Evolutionary conservation across 2,113 vertebrate species (phyloP).

Genomic region (Esox niger): DNA sequence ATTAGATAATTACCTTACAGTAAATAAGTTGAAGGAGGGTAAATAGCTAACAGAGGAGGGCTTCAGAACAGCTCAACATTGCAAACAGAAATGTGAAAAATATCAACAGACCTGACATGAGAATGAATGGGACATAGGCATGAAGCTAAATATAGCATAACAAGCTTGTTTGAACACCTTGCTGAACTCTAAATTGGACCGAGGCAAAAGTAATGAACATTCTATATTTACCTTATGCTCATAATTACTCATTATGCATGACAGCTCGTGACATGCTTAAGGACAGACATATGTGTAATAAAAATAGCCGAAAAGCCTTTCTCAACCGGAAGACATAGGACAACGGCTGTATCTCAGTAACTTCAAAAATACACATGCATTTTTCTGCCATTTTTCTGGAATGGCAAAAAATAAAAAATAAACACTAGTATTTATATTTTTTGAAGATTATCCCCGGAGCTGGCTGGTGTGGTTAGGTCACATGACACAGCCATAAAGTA

Average conservation of each 20-base stretch:
- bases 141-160: conserved; percentile 16
- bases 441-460: neutral
- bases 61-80: conserved; percentile 19
- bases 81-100: conserved; percentile 27
- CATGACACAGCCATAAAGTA: neutral
- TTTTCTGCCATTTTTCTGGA: neutral
- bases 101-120: conserved; percentile 15
- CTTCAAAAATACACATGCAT: neutral
- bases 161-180: conserved; percentile 7
- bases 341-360: too few species aligned
- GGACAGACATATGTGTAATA: neutral
- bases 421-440: neutral
- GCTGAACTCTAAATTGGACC: neutral
- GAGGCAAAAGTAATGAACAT: conserved; percentile 1
- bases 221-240: neutral
- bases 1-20: conserved; percentile 25
- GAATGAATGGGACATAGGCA: neutral
- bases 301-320: neutral
- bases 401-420: too few species aligned
- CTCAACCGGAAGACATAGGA: neutral
- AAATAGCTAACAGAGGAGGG: conserved; percentile 23
- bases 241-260: neutral
- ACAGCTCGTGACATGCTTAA: conserved; percentile 1
- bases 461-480: neutral
- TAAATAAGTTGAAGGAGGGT: conserved; percentile 14